These are phyloP conservation scores for Plecturocebus donacophilus DNA, from an alignment of 2,113 vertebrate genomes.

Conservation along the genomic window DNA sequence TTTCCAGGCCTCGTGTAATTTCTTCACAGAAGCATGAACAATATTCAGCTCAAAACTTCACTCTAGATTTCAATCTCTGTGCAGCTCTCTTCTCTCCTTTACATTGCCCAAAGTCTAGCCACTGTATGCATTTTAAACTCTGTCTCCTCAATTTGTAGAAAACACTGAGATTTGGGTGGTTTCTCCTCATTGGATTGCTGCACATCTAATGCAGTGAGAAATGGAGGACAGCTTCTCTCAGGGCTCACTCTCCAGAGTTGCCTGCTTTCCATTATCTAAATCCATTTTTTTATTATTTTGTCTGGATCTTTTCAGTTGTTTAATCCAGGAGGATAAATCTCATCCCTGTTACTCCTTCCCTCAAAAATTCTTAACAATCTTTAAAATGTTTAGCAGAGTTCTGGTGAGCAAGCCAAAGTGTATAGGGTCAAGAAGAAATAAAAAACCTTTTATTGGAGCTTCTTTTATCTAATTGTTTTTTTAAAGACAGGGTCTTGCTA, in stretches of 20 bases:
- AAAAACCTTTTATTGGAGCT: not conserved
- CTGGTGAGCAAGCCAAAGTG: not conserved
- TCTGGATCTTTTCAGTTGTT: not conserved
- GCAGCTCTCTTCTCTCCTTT: not conserved
- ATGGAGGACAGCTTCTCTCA: not conserved
- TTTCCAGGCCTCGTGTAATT: not conserved
- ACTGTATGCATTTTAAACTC: not conserved
- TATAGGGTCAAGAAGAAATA: not conserved
- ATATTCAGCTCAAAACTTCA: not conserved
- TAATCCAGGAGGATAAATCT: not conserved
- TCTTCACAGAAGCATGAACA: not conserved
- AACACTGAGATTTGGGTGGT: not conserved
- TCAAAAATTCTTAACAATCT: not conserved
- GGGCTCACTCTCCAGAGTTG: not conserved
- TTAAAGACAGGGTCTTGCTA: not conserved
- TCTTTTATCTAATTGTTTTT: not conserved
- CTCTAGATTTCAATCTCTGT: not conserved
- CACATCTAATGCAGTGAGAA: not conserved
- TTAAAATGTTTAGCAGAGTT: slow-evolving; percentile 14
- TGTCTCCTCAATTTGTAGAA: not conserved
- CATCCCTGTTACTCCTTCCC: not conserved
- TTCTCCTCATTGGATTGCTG: not conserved
- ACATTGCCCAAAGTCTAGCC: not conserved
- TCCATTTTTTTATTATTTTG: not conserved
- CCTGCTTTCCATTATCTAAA: not conserved